phyloP scores from a whole-genome alignment of 2,113 vertebrate genomes.

The Platysteira castanea region DNA sequence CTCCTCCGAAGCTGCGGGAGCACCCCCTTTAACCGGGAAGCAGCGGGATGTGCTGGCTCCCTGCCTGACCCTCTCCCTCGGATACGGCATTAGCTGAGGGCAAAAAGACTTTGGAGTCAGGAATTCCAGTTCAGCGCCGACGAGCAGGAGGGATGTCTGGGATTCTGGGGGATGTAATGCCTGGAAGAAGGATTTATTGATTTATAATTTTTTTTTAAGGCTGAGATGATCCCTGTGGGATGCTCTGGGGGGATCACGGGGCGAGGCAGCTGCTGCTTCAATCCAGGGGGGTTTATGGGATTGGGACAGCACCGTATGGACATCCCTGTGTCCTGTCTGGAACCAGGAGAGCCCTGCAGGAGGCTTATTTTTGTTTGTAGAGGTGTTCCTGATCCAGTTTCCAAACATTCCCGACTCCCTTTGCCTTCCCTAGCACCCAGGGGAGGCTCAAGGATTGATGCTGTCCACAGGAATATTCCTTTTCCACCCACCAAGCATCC shows the following conservation, averaged over 20 bases:
- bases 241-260: neutral
- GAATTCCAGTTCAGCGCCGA: neutral
- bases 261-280: neutral
- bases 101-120: neutral
- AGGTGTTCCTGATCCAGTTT: neutral
- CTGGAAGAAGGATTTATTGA: neutral
- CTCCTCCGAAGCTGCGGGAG: neutral
- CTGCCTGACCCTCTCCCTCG: neutral
- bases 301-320: neutral
- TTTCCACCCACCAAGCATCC: neutral
- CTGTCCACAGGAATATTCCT: neutral
- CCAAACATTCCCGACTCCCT: neutral
- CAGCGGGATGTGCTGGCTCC: neutral
- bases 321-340: neutral
- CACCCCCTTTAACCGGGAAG: neutral
- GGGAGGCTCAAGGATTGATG: neutral
- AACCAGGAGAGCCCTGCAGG: neutral
- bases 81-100: neutral
- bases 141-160: neutral
- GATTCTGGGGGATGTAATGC: neutral
- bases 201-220: neutral
- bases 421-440: neutral
- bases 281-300: neutral
- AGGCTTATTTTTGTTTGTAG: neutral
- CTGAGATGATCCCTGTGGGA: neutral